Conservation (phyloP, 2,113 vertebrate genomes). For the Theristicus caerulescens region DNA sequence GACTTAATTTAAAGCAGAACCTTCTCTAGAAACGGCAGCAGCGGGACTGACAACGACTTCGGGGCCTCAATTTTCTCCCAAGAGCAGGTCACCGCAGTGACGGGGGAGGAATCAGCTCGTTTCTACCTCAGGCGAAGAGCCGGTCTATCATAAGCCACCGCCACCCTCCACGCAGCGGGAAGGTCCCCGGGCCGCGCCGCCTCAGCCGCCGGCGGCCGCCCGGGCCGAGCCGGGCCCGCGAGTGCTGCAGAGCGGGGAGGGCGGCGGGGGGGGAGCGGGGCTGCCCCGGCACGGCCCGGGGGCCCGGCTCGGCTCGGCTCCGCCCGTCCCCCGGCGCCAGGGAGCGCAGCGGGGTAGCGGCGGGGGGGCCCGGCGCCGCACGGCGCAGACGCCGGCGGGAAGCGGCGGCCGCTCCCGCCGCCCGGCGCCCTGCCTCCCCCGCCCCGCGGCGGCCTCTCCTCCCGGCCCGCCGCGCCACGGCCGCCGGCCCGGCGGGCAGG, state of each 20-base stretch:
- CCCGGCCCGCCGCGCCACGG: not conserved
- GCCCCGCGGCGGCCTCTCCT: not conserved
- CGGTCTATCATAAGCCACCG: fast-evolving
- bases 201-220: not conserved
- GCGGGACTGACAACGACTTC: not conserved
- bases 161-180: not conserved
- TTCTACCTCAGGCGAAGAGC: fast-evolving
- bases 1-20: not conserved
- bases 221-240: not conserved
- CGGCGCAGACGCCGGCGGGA: not conserved
- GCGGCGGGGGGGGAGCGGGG: not conserved
- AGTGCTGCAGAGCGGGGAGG: not conserved
- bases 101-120: fast-evolving
- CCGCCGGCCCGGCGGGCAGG: not conserved
- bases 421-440: not conserved
- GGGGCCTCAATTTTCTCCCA: not conserved
- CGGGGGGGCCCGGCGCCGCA: not conserved
- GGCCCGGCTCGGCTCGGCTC: not conserved
- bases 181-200: not conserved
- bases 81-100: fast-evolving
- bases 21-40: not conserved
- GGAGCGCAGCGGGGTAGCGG: not conserved
- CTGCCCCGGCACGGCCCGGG: not conserved
- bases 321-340: not conserved
- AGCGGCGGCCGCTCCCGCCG: not conserved